Evolutionary conservation across 1,140 invertebrate genomes (phyloP).

Genomic region (Marisa cornuarietis): DNA sequence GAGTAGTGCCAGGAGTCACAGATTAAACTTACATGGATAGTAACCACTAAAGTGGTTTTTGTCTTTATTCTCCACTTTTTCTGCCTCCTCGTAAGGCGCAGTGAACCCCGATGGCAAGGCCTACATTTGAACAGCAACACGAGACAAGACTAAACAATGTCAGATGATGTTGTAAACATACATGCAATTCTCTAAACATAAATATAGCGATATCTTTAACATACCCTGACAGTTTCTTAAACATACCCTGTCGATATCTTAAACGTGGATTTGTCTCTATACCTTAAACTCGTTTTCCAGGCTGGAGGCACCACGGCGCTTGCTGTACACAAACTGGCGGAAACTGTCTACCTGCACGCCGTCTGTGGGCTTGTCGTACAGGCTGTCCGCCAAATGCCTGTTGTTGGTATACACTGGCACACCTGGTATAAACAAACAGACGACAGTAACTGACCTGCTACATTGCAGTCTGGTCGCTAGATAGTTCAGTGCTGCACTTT

Average conservation of each 20-base stretch:
- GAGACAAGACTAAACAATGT: not conserved
- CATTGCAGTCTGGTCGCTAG: not conserved
- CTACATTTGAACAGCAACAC: constrained; percentile 4
- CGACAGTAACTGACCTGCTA: not conserved
- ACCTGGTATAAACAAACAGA: not conserved
- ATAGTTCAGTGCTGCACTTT: no score
- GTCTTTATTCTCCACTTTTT: constrained; percentile 20
- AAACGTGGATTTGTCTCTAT: no score
- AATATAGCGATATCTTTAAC: no score
- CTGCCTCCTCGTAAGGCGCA: constrained; percentile 12
- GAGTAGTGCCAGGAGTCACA: no score
- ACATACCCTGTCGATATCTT: no score
- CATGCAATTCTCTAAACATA: not conserved
- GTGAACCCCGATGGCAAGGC: constrained; percentile 12
- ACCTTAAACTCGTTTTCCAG: constrained; percentile 25
- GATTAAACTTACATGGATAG: constrained; percentile 14
- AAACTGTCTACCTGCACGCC: constrained; percentile 16
- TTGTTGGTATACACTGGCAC: constrained; percentile 19
- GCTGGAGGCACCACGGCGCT: constrained; percentile 9
- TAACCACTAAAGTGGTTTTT: constrained; percentile 15
- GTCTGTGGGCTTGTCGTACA: not conserved
- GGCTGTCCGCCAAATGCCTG: not conserved
- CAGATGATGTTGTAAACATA: not conserved
- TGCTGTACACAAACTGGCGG: constrained; percentile 21
- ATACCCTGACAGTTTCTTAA: no score